Percentiles rank a stretch among this genome's conserved stretches.
Evolutionary conservation across 1,140 invertebrate genomes (phyloP).

Genomic region (Nixonia krombeini): DNA sequence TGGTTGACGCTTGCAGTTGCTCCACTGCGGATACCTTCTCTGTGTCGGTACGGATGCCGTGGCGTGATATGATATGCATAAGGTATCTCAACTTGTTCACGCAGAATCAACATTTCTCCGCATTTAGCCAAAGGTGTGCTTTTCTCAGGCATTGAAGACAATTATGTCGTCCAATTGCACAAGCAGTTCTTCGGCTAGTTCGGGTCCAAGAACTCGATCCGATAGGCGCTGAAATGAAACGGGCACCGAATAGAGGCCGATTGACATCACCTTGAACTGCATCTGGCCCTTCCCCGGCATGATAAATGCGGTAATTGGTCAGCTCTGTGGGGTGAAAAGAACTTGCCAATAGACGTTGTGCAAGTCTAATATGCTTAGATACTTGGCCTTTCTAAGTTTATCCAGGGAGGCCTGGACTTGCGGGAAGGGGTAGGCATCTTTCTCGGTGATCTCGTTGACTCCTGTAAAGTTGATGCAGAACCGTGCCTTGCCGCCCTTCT

Average conservation of each 20-base stretch:
- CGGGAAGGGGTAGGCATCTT: no score
- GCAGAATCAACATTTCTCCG: conserved; percentile 58
- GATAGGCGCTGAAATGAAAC: no score
- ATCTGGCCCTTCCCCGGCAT: no score
- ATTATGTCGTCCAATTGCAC: not conserved
- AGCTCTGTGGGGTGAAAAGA: not conserved
- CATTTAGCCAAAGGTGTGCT: conserved; percentile 36
- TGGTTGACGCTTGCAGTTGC: conserved; percentile 52
- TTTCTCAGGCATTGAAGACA: not conserved
- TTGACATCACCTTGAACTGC: no score
- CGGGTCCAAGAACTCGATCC: not conserved
- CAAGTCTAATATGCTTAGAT: not conserved
- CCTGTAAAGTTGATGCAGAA: conserved; percentile 14
- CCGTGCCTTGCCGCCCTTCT: conserved; percentile 63
- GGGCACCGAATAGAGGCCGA: no score
- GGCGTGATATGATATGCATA: conserved; percentile 11
- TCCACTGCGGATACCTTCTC: conserved; percentile 51
- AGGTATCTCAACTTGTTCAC: conserved; percentile 45
- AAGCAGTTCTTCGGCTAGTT: not conserved
- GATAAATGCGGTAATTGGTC: not conserved
- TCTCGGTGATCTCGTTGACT: not conserved
- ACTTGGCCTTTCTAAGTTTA: not conserved
- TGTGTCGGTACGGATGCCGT: conserved; percentile 49
- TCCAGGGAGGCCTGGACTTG: no score
- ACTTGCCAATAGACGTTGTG: not conserved